These are phyloP conservation scores for Phortica okadai DNA, from an alignment of 2,888 invertebrate species.

Conservation along the genomic window DNA sequence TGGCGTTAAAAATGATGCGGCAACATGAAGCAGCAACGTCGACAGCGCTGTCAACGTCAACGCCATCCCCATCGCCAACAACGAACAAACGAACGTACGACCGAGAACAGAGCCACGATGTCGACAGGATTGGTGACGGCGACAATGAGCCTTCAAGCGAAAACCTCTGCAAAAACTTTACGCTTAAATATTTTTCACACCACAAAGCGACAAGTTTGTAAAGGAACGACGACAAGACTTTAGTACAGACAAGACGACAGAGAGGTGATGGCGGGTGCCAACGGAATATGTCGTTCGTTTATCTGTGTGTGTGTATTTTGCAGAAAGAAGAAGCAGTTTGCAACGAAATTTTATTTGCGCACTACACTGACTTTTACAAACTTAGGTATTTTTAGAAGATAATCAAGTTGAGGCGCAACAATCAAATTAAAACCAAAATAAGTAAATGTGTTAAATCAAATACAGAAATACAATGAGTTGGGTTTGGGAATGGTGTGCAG, in stretches of 20 bases:
- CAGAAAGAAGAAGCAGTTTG: too few species aligned
- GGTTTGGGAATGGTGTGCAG: too few species aligned
- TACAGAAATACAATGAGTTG: too few species aligned
- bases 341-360: too few species aligned
- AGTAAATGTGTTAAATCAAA: too few species aligned
- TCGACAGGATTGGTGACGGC: conserved; percentile 34
- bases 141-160: conserved; percentile 69
- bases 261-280: conserved; percentile 32
- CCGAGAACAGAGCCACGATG: conserved; percentile 31
- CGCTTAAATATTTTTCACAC: conserved; percentile 70
- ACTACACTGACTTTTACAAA: too few species aligned
- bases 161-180: conserved; percentile 70
- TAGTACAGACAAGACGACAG: conserved; percentile 28
- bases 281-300: neutral
- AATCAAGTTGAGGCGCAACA: too few species aligned
- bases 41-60: conserved; percentile 35
- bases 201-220: conserved; percentile 67
- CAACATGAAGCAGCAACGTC: conserved; percentile 59
- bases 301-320: too few species aligned
- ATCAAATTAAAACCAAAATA: too few species aligned
- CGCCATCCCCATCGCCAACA: conserved; percentile 23
- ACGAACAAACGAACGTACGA: neutral
- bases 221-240: conserved; percentile 19
- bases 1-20: conserved; percentile 70
- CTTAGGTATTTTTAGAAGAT: too few species aligned